phyloP scores from a whole-genome alignment of 2,113 vertebrate species.

The Pedetes capensis region DNA sequence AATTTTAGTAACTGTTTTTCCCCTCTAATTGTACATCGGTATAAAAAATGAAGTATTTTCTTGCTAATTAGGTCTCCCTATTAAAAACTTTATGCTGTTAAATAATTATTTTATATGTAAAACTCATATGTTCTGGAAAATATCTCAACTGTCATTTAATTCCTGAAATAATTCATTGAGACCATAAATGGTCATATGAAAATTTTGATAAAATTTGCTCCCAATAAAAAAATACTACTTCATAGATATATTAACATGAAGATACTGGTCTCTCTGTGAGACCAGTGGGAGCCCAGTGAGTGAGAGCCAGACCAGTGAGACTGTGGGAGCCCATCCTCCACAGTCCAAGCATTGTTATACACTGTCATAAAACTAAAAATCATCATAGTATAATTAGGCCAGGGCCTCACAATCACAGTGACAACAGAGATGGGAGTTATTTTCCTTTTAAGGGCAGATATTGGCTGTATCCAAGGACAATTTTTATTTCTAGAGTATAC shows the following conservation, averaged over 20 bases:
- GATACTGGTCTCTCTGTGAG: neutral
- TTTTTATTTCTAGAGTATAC: neutral
- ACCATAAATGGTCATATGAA: neutral
- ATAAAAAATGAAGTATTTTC: neutral
- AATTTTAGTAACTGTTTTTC: conserved; percentile 24
- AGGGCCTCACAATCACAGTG: neutral
- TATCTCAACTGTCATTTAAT: conserved; percentile 32
- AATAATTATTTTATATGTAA: conserved; percentile 48
- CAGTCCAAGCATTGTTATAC: neutral
- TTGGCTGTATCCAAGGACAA: neutral
- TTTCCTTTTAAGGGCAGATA: neutral
- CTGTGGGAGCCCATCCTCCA: neutral
- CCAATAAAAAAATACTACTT: neutral
- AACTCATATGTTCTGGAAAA: neutral
- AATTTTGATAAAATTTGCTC: neutral
- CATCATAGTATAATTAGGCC: neutral
- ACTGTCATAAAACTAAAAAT: neutral
- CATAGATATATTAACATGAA: neutral
- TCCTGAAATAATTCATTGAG: neutral
- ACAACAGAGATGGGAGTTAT: neutral
- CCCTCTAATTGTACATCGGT: neutral
- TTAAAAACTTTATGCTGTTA: conserved; percentile 47
- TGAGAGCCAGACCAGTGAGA: too few relatives aligned
- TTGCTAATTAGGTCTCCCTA: conserved; percentile 38
- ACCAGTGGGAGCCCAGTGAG: too few relatives aligned